These are phyloP conservation scores for Sminthurides bifidus DNA, from an alignment of 1,140 invertebrate genomes.

Conservation along the genomic window DNA sequence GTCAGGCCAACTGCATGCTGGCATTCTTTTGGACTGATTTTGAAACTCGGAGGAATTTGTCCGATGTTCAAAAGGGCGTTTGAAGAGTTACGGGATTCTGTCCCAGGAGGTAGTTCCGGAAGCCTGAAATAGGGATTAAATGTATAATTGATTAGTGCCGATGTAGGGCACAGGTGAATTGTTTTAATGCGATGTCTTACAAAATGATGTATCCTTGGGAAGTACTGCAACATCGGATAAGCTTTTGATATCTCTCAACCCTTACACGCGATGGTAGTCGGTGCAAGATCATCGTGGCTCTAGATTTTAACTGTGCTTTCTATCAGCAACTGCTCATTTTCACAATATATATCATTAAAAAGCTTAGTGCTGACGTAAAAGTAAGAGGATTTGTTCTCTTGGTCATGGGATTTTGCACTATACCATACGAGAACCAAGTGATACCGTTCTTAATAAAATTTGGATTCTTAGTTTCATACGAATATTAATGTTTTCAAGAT, in stretches of 20 bases:
- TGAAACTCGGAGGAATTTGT: constrained; percentile 64
- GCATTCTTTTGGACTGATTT: constrained; percentile 68
- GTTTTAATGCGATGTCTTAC: too few relatives aligned
- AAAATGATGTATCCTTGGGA: background rate
- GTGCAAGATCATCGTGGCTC: background rate
- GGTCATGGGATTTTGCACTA: too few relatives aligned
- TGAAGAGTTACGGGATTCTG: constrained; percentile 43
- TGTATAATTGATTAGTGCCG: too few relatives aligned
- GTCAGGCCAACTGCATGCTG: constrained; percentile 67
- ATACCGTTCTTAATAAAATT: too few relatives aligned
- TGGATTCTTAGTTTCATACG: too few relatives aligned
- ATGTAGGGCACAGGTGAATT: too few relatives aligned
- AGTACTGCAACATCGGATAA: background rate
- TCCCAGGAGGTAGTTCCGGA: constrained; percentile 77
- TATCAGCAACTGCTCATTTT: too few relatives aligned
- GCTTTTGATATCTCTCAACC: background rate
- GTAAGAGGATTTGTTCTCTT: too few relatives aligned
- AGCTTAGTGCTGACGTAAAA: too few relatives aligned
- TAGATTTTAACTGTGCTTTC: background rate
- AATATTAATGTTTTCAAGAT: too few relatives aligned
- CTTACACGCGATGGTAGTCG: background rate
- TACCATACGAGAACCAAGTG: too few relatives aligned
- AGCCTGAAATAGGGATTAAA: constrained; percentile 48
- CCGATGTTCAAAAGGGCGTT: constrained; percentile 59
- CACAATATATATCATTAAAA: too few relatives aligned